Evolutionary conservation across 2,888 invertebrate genomes (phyloP).

Genomic region (Tethea ocularis): DNA sequence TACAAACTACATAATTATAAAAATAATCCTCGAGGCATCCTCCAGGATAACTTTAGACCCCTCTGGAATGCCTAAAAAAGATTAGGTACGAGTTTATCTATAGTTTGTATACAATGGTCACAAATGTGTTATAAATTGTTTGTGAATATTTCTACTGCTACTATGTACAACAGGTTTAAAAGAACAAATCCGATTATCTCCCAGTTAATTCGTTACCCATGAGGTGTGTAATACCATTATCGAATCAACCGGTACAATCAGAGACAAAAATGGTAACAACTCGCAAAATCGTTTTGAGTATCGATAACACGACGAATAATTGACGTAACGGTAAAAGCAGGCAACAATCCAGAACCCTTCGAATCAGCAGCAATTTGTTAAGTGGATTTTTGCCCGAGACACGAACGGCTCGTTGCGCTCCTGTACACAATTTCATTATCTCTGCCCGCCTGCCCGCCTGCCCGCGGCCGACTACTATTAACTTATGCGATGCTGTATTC

Average conservation of each 20-base stretch:
- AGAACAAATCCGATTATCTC: background rate
- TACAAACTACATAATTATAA: no score
- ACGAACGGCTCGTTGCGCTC: constrained; percentile 82
- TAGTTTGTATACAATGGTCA: no score
- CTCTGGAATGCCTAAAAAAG: no score
- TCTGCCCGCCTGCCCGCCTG: constrained; percentile 74
- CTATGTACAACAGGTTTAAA: background rate
- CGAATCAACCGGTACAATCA: constrained; percentile 25
- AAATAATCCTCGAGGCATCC: no score
- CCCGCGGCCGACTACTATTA: constrained; percentile 71
- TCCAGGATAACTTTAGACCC: no score
- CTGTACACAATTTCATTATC: constrained; percentile 84
- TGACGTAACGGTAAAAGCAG: constrained; percentile 79
- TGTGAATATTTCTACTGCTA: no score
- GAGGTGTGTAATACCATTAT: constrained; percentile 8
- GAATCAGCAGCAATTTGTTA: constrained; percentile 85
- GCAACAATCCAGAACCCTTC: constrained; percentile 82
- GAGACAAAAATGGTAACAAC: constrained; percentile 37
- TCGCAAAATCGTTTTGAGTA: constrained; percentile 60
- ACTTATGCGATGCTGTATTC: constrained; percentile 76
- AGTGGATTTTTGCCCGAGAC: constrained; percentile 85
- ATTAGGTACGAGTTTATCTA: no score
- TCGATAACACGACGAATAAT: constrained; percentile 77
- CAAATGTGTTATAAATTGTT: no score
- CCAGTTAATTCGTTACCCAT: background rate